These are phyloP conservation scores for Mus musculus DNA, from an alignment of 2,113 vertebrate species.

Conservation along the genomic window DNA sequence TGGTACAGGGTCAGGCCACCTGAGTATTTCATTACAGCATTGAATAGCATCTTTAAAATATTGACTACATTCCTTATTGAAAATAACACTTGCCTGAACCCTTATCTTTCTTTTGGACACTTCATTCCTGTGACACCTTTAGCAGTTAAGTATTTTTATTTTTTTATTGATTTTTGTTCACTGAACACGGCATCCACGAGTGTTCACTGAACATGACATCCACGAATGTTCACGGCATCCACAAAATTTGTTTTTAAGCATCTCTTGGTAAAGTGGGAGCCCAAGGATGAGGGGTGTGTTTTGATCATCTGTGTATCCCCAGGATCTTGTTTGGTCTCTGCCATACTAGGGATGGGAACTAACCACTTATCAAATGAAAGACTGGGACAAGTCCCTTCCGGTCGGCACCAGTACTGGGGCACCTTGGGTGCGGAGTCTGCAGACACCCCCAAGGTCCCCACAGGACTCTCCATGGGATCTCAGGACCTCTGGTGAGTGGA, in stretches of 20 bases:
- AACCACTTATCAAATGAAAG: conserved; percentile 6
- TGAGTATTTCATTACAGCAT: not conserved
- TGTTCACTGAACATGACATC: not conserved
- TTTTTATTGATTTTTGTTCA: not conserved
- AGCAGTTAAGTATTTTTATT: not conserved
- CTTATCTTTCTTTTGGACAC: not conserved
- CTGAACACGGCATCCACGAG: not conserved
- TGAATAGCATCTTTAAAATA: not conserved
- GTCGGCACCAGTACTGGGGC: no score
- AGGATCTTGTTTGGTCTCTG: not conserved
- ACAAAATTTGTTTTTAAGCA: not conserved
- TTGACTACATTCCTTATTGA: not conserved
- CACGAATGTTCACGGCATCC: not conserved
- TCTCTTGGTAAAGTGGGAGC: not conserved
- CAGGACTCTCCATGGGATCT: no score
- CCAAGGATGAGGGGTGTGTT: not conserved
- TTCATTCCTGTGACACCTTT: not conserved
- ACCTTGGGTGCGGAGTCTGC: no score
- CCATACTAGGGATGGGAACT: not conserved
- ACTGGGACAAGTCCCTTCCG: no score
- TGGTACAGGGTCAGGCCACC: not conserved
- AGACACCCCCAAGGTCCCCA: no score
- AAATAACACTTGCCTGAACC: not conserved
- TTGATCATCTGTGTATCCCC: not conserved
- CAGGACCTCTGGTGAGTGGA: no score